Evolutionary conservation across 2,888 invertebrate genomes (phyloP).

Genomic region (Epiperipatus broadwayi): DNA sequence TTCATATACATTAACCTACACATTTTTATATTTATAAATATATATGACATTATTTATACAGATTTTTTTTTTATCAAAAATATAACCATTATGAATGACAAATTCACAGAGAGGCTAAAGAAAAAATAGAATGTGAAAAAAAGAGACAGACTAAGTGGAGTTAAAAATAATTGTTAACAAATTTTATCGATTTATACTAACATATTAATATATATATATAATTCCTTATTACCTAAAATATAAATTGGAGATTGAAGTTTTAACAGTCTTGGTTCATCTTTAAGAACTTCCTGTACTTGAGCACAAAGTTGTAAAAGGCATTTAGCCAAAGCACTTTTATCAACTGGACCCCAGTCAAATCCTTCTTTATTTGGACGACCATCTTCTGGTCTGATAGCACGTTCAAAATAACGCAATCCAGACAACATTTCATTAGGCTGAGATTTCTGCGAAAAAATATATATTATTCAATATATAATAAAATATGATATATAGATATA

Average conservation of each 20-base stretch:
- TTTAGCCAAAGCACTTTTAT: constrained; percentile 31
- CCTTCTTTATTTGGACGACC: too few relatives aligned
- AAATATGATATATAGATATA: too few relatives aligned
- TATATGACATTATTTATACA: too few relatives aligned
- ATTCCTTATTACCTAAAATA: constrained; percentile 32
- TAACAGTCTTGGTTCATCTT: constrained; percentile 35
- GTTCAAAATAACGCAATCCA: constrained; percentile 35
- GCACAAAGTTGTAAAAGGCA: constrained; percentile 36
- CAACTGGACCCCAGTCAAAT: constrained; percentile 31
- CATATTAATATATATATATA: neutral
- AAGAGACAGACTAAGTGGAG: neutral
- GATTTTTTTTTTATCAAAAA: too few relatives aligned
- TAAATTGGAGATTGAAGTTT: constrained; percentile 37
- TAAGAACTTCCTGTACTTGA: constrained; percentile 33
- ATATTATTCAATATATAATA: too few relatives aligned
- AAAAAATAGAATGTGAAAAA: neutral
- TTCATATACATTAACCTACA: too few relatives aligned
- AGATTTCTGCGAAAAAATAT: constrained; percentile 26
- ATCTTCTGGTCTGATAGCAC: constrained; percentile 21
- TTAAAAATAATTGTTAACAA: neutral
- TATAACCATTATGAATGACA: constrained; percentile 1
- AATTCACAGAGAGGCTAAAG: neutral
- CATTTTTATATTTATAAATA: too few relatives aligned
- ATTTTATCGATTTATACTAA: neutral
- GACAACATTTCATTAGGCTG: constrained; percentile 39